These are phyloP conservation scores for Drosophila vallismaia DNA, from an alignment of 2,888 invertebrate species.

Conservation along the genomic window DNA sequence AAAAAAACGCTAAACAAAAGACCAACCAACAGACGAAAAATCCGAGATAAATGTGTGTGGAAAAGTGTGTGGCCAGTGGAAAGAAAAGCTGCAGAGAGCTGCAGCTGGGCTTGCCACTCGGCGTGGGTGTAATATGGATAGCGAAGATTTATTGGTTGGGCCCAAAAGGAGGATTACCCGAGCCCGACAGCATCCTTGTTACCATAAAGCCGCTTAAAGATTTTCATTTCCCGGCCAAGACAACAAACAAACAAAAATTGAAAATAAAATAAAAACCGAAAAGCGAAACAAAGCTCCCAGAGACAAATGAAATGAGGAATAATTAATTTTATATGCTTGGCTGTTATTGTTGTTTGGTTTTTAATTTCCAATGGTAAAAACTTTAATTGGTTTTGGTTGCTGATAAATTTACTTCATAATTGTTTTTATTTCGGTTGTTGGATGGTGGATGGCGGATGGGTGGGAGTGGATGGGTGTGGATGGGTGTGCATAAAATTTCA, in stretches of 20 bases:
- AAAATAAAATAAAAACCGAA: not conserved
- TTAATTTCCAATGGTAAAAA: conserved; percentile 25
- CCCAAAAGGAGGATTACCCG: conserved; percentile 34
- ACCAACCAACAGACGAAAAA: conserved; percentile 25
- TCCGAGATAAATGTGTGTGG: conserved; percentile 11
- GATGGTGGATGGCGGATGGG: not conserved
- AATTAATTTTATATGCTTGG: conserved; percentile 31
- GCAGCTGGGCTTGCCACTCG: conserved; percentile 49
- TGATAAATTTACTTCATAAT: conserved; percentile 40
- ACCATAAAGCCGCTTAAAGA: conserved; percentile 71
- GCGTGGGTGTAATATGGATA: conserved; percentile 14
- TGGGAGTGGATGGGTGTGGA: not conserved
- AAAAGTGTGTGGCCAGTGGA: not conserved
- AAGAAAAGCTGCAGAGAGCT: conserved; percentile 61
- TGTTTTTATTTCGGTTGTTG: conserved; percentile 11
- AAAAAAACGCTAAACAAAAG: conserved; percentile 40
- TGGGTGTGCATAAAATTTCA: conserved; percentile 51
- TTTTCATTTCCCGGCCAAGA: conserved; percentile 61
- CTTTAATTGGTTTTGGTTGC: conserved; percentile 32
- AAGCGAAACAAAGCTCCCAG: conserved; percentile 15
- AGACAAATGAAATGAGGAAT: conserved; percentile 37
- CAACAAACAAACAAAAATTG: too few relatives aligned
- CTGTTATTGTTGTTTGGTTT: conserved; percentile 31
- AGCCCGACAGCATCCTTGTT: conserved; percentile 47
- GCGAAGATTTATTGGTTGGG: conserved; percentile 64